These are phyloP conservation scores for Aphodius granarius DNA, from an alignment of 2,888 invertebrate genomes.

Conservation along the genomic window DNA sequence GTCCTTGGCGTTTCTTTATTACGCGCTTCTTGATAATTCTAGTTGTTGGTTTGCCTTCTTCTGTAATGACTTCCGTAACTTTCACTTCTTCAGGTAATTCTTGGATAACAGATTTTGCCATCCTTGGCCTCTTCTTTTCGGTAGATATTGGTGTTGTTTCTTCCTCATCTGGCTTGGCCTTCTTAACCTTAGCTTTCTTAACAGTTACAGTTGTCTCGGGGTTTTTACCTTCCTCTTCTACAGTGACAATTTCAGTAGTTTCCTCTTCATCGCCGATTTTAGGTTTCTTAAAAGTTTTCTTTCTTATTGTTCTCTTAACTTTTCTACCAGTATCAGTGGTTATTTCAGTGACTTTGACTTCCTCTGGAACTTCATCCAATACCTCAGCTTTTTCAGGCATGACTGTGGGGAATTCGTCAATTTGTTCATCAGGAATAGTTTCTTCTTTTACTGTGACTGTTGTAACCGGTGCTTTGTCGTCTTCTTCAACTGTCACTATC, in stretches of 20 bases:
- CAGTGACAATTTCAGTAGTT: constrained; percentile 42
- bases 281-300: constrained; percentile 28
- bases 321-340: constrained; percentile 29
- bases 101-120: constrained; percentile 31
- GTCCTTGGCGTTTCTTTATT: constrained; percentile 45
- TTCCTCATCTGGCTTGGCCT: constrained; percentile 31
- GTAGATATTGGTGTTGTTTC: constrained; percentile 33
- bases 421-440: constrained; percentile 26
- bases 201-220: constrained; percentile 34
- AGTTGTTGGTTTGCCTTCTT: constrained; percentile 41
- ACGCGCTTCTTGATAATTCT: constrained; percentile 43
- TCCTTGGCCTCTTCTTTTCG: constrained; percentile 29
- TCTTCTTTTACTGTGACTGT: constrained; percentile 49
- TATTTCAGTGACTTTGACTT: constrained; percentile 39
- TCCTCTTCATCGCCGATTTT: constrained; percentile 41
- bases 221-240: constrained; percentile 29
- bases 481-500: constrained; percentile 53
- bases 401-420: constrained; percentile 38
- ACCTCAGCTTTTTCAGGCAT: constrained; percentile 33
- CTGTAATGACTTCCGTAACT: constrained; percentile 37
- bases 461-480: constrained; percentile 52
- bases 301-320: constrained; percentile 41
- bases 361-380: constrained; percentile 45
- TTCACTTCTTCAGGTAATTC: constrained; percentile 41
- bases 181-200: constrained; percentile 31